Percentiles rank a stretch among this genome's conserved stretches.
phyloP scores from a whole-genome alignment of 2,888 invertebrate species.

The Vanessa cardui region DNA sequence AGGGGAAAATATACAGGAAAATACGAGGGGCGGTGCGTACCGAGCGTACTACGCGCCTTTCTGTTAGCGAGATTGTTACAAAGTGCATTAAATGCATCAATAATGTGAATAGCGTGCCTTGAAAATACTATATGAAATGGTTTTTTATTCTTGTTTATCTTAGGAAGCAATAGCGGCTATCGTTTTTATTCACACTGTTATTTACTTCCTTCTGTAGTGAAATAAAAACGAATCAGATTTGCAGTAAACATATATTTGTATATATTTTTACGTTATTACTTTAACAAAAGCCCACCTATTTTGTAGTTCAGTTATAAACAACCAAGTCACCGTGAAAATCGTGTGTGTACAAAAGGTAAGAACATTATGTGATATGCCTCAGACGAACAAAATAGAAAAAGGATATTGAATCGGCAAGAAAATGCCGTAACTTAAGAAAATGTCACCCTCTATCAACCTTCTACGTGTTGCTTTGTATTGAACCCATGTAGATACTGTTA shows the following conservation, averaged over 20 bases:
- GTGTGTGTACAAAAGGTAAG: conserved; percentile 39
- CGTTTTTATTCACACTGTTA: not conserved
- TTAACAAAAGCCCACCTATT: conserved; percentile 7
- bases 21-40: conserved; percentile 53
- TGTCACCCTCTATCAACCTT: conserved; percentile 63
- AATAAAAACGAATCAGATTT: not conserved
- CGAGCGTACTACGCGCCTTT: conserved; percentile 27
- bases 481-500: conserved; percentile 46
- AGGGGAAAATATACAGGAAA: conserved; percentile 74
- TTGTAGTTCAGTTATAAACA: conserved; percentile 26
- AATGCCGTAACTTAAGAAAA: conserved; percentile 63
- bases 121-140: not conserved
- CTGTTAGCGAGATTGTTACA: conserved; percentile 16
- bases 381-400: conserved; percentile 68
- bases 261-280: conserved; percentile 1
- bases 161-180: not conserved
- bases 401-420: conserved; percentile 71
- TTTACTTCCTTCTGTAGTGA: not conserved
- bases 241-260: not conserved
- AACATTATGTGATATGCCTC: conserved; percentile 49
- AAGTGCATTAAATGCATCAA: conserved; percentile 16
- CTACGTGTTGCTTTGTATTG: conserved; percentile 57
- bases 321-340: conserved; percentile 32
- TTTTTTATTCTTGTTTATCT: not conserved
- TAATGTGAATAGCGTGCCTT: not conserved